Evolutionary conservation across 2,113 vertebrate species (phyloP).

Genomic region (Laterallus jamaicensis): DNA sequence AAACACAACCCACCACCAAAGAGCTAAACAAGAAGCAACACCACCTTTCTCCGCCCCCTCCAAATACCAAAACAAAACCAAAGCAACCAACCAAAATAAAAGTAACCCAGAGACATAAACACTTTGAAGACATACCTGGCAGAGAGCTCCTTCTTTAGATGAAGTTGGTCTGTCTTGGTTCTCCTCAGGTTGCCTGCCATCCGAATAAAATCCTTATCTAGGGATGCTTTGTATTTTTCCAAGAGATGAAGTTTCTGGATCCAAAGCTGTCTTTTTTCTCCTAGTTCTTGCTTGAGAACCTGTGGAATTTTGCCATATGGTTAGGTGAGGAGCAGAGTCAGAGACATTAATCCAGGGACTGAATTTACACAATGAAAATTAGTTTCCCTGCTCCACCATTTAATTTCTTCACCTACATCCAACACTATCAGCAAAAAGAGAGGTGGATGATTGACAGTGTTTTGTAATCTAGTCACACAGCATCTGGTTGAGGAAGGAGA

Average conservation of each 20-base stretch:
- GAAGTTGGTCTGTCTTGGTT: conserved; percentile 82
- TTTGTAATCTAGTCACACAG: background rate
- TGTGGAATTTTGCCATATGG: background rate
- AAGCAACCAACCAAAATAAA: background rate
- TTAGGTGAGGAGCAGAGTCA: background rate
- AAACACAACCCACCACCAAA: background rate
- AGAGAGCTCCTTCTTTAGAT: conserved; percentile 76
- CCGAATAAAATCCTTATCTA: conserved; percentile 83
- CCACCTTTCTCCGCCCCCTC: too few relatives aligned
- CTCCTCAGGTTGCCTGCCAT: conserved; percentile 83
- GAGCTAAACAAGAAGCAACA: background rate
- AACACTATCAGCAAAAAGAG: background rate
- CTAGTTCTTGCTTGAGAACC: conserved; percentile 74
- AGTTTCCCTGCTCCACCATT: background rate
- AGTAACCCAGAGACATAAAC: background rate
- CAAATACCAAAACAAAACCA: too few relatives aligned
- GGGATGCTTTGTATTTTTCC: conserved; percentile 79
- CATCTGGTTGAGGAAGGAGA: background rate
- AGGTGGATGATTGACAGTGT: background rate
- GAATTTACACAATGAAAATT: background rate
- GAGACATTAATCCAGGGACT: background rate
- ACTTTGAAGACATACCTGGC: conserved; percentile 73
- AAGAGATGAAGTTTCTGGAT: conserved; percentile 77
- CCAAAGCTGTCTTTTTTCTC: conserved; percentile 77
- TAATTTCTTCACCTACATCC: background rate